Evolutionary conservation across 2,113 vertebrate species (phyloP).

Genomic region (Girardinichthys multiradiatus): DNA sequence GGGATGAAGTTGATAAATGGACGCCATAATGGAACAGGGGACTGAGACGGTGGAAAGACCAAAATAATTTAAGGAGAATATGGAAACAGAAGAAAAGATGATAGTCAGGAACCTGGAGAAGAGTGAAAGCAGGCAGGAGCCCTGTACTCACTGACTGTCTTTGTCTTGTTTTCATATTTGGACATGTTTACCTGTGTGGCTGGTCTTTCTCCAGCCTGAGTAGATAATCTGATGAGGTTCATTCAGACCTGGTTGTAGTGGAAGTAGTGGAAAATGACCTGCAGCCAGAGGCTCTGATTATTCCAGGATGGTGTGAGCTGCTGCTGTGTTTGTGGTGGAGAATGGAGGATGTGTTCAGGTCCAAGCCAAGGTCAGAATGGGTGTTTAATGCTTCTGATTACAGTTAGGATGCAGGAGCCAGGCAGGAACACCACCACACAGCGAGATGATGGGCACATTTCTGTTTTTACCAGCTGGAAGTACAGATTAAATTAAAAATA

Average conservation of each 20-base stretch:
- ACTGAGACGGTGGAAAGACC: slow-evolving; percentile 6
- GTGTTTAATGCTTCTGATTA: too few species aligned
- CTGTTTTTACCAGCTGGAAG: too few species aligned
- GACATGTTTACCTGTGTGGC: not conserved
- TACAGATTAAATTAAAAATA: too few species aligned
- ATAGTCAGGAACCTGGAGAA: too few species aligned
- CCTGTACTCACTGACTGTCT: not conserved
- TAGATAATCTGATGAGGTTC: not conserved
- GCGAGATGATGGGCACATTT: too few species aligned
- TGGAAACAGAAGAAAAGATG: not conserved
- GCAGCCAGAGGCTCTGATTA: not conserved
- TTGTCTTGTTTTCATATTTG: not conserved
- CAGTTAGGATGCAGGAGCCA: too few species aligned
- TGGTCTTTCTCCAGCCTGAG: not conserved
- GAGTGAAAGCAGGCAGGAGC: not conserved
- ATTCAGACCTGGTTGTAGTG: not conserved
- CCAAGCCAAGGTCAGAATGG: too few species aligned
- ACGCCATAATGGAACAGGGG: not conserved
- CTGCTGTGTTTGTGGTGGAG: not conserved
- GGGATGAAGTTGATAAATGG: slow-evolving; percentile 25
- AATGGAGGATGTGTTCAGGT: too few species aligned
- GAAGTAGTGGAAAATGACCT: not conserved
- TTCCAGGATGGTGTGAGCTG: not conserved
- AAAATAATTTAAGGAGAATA: not conserved
- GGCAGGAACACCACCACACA: too few species aligned